phyloP scores from a whole-genome alignment of 2,113 vertebrate species.

The Megaceryle torquata region DNA sequence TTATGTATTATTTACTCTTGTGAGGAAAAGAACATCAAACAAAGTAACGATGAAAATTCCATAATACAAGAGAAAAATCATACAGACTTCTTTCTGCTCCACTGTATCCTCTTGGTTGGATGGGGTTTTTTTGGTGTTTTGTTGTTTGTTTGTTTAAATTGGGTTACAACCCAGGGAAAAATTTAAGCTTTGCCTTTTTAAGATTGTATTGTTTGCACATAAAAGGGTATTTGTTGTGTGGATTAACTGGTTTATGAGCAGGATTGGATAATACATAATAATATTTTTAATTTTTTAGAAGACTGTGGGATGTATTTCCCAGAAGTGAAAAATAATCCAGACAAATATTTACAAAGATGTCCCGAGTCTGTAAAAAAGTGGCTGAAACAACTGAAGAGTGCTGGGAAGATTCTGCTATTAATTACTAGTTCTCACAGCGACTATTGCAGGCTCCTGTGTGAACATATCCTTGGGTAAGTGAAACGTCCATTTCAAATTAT shows the following conservation, averaged over 20 bases:
- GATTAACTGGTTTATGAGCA: conserved; percentile 5
- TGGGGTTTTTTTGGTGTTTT: background rate
- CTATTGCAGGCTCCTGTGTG: conserved; percentile 91
- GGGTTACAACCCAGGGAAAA: background rate
- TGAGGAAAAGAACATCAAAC: background rate
- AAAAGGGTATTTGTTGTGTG: background rate
- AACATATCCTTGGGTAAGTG: conserved; percentile 89
- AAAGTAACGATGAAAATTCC: background rate
- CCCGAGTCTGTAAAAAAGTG: conserved; percentile 88
- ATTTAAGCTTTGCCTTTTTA: background rate
- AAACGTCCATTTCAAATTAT: background rate
- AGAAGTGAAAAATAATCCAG: conserved; percentile 87
- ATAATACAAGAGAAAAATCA: background rate
- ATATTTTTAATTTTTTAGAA: conserved; percentile 76
- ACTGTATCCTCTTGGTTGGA: background rate
- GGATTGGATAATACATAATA: background rate
- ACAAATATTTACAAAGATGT: conserved; percentile 87
- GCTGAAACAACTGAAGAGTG: conserved; percentile 85
- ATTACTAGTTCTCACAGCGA: conserved; percentile 97
- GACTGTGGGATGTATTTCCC: conserved; percentile 90
- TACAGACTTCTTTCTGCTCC: background rate
- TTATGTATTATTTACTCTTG: background rate
- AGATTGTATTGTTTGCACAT: background rate
- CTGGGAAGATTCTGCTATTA: conserved; percentile 87
- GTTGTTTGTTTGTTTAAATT: background rate